Conservation (phyloP, 2,888 invertebrate genomes). For the Esperia sulphurella region DNA sequence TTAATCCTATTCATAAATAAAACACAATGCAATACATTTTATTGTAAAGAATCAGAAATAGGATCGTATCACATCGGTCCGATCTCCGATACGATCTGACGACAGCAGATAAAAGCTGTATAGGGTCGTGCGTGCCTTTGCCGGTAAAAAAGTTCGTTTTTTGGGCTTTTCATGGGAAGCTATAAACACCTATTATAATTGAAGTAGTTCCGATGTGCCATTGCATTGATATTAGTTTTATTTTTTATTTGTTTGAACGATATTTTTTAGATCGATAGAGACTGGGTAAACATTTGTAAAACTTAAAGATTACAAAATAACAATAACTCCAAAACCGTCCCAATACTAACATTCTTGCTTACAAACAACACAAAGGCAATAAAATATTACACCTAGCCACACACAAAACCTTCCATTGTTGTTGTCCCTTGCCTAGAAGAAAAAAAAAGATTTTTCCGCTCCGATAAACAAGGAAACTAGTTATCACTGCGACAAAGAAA, state of each 20-base stretch:
- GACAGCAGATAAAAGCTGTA: neutral
- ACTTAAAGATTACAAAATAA: no score
- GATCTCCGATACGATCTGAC: neutral
- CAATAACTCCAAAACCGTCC: no score
- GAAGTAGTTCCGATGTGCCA: no score
- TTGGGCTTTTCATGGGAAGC: neutral
- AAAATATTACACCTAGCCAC: conserved; percentile 3
- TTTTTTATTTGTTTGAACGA: no score
- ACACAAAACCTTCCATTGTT: conserved; percentile 25
- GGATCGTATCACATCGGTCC: neutral
- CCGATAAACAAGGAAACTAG: conserved; percentile 67
- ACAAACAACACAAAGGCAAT: neutral
- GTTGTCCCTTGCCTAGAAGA: conserved; percentile 32
- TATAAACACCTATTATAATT: no score
- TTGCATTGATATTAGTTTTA: no score
- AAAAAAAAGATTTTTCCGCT: conserved; percentile 55
- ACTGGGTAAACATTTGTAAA: no score
- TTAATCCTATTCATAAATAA: neutral
- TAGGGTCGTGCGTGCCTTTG: neutral
- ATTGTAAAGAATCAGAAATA: no score
- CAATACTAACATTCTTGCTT: no score
- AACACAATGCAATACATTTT: neutral
- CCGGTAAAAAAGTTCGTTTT: neutral
- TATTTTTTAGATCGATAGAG: no score
- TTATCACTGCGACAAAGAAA: conserved; percentile 52